A percentile compares a stretch with the other conserved stretches of the same genome.
phyloP scores from a whole-genome alignment of 2,888 invertebrate genomes.

The Drosophila atroscutellata region DNA sequence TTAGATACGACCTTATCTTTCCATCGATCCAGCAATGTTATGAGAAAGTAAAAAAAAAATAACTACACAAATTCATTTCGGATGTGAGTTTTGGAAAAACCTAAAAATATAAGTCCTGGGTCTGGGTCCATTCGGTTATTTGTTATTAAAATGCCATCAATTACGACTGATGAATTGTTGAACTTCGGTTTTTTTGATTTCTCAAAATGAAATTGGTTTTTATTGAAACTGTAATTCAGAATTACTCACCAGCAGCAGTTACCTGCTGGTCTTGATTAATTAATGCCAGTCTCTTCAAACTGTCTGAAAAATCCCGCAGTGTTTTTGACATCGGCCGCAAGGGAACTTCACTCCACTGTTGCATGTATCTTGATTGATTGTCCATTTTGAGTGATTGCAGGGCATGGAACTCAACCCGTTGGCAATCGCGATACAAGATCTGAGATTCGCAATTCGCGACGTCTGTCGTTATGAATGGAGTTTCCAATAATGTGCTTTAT shows the following conservation, averaged over 20 bases:
- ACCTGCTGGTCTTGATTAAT: conserved; percentile 55
- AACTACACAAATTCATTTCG: neutral
- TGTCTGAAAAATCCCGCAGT: conserved; percentile 37
- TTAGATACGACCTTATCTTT: neutral
- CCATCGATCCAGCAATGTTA: neutral
- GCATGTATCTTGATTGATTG: conserved; percentile 55
- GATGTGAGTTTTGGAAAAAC: conserved; percentile 5
- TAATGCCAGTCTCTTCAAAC: conserved; percentile 5
- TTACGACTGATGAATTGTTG: neutral
- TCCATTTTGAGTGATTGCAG: conserved; percentile 44
- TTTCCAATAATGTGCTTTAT: conserved; percentile 46
- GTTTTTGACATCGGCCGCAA: conserved; percentile 27
- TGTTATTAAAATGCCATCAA: conserved; percentile 2
- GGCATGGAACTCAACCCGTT: conserved; percentile 50
- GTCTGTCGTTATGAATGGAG: conserved; percentile 62
- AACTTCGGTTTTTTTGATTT: neutral
- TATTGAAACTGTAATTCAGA: conserved; percentile 5
- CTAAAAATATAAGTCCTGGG: neutral
- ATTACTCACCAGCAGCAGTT: conserved; percentile 31
- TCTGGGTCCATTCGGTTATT: neutral
- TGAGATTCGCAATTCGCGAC: neutral
- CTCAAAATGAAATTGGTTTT: conserved; percentile 4
- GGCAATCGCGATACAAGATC: neutral
- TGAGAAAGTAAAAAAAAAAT: neutral
- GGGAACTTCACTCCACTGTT: conserved; percentile 15